phyloP scores from a whole-genome alignment of 2,888 invertebrate species.

The Formica aserva region DNA sequence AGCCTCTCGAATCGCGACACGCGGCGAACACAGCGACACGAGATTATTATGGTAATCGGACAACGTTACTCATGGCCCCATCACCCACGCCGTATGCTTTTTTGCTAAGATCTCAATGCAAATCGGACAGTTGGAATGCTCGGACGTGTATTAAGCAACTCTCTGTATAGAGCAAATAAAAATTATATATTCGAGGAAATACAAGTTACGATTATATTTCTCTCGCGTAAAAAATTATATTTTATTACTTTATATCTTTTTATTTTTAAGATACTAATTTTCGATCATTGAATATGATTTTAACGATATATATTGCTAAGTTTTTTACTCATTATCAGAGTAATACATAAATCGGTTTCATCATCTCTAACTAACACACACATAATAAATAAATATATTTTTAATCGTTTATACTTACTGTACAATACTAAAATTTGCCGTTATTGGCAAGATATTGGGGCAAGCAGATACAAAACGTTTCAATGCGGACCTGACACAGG shows the following conservation, averaged over 20 bases:
- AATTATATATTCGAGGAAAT: background rate
- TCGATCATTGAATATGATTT: background rate
- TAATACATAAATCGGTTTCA: background rate
- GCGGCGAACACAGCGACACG: conserved; percentile 52
- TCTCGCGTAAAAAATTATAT: background rate
- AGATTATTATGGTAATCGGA: conserved; percentile 73
- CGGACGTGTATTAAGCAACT: background rate
- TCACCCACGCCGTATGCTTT: conserved; percentile 56
- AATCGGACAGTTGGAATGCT: conserved; percentile 31
- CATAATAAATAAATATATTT: background rate
- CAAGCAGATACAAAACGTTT: conserved; percentile 21
- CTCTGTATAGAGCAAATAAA: background rate
- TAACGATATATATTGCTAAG: background rate
- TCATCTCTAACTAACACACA: background rate
- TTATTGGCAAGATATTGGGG: conserved; percentile 19
- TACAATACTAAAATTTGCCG: background rate
- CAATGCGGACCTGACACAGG: conserved; percentile 15
- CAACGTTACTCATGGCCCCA: conserved; percentile 58
- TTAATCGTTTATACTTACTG: background rate
- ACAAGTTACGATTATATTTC: background rate
- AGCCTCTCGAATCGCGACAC: conserved; percentile 46
- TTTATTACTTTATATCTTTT: background rate
- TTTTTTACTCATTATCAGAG: background rate
- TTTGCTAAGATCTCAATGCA: conserved; percentile 31
- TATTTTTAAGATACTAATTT: background rate